Evolutionary conservation across 2,113 vertebrate genomes (phyloP), one percentile per base, ranked within the genome.

Genomic region (Oxygymnocypris stewartii): DNA sequence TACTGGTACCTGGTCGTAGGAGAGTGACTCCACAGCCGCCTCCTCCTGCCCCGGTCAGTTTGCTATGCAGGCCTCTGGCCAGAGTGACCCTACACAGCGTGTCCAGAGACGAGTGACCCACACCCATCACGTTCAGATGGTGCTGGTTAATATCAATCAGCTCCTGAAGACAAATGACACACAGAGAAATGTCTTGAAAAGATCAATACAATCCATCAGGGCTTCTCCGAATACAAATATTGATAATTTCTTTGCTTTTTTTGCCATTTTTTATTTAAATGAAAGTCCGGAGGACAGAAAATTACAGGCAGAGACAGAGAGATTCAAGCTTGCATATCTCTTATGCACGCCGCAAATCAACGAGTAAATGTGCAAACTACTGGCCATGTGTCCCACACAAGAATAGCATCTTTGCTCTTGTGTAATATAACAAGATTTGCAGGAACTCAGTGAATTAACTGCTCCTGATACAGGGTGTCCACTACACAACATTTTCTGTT

Each of bases 71-170:
- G 1, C 96, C 96, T 0, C 88, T 95, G 14, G 92, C 88, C 0
- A 92, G 89, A 0, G 97, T 97, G 90, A 96, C 92, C 79, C 78
- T 94, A 86, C 98, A 99, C 86, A 99, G 92, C 5, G 65, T 94
- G 95, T 98, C 97, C 93, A 99, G 93, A 7, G 95, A 93, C 7
- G 96, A 73, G 57, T 99, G 98, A 8, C 98, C 97, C 6, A 97
- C 97, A 0, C 98, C 97, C 0, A 99, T 95, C 85, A 97, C 97
- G 0, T 96, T 96, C 80, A 99, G 90, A 78, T 96, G 97, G 89
- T 98, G 97, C 80, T 99, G 98, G 91, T 99, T 99, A 76, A 98
- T 97, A 88, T 99, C 98, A 44, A 99, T 96, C 67, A 99, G 95
- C 71, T 99, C 98, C 98, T 98, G 90, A 5, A 85, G 77, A 86